phyloP scores from a whole-genome alignment of 2,113 vertebrate species.

The Carettochelys insculpta region DNA sequence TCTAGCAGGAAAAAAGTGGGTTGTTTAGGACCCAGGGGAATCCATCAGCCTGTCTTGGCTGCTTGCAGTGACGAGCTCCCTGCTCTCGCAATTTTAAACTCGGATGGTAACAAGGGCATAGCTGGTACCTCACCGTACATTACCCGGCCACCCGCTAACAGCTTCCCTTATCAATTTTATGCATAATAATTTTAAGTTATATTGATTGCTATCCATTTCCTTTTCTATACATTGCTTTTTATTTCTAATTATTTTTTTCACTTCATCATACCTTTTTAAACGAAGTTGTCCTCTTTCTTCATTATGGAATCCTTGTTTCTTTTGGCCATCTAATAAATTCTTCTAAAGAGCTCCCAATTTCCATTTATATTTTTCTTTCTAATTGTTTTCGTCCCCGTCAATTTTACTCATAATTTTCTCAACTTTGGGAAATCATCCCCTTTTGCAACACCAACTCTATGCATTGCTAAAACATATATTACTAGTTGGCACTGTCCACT shows the following conservation, averaged over 20 bases:
- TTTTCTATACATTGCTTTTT: background rate
- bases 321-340: background rate
- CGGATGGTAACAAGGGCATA: too few species aligned
- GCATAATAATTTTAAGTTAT: background rate
- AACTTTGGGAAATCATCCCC: background rate
- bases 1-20: too few species aligned
- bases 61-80: too few species aligned
- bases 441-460: background rate
- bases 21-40: too few species aligned
- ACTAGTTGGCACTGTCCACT: background rate
- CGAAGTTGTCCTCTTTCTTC: background rate
- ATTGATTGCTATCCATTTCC: background rate
- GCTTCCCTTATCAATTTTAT: background rate
- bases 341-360: background rate
- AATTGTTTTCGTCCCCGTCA: background rate
- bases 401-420: background rate
- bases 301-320: background rate
- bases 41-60: too few species aligned
- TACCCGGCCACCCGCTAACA: too few species aligned
- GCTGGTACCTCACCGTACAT: too few species aligned
- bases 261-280: fast-evolving
- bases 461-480: background rate
- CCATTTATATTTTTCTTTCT: background rate
- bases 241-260: background rate
- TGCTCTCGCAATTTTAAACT: too few species aligned